These are phyloP conservation scores for Uria lomvia DNA, from an alignment of 2,113 vertebrate species.

Conservation along the genomic window DNA sequence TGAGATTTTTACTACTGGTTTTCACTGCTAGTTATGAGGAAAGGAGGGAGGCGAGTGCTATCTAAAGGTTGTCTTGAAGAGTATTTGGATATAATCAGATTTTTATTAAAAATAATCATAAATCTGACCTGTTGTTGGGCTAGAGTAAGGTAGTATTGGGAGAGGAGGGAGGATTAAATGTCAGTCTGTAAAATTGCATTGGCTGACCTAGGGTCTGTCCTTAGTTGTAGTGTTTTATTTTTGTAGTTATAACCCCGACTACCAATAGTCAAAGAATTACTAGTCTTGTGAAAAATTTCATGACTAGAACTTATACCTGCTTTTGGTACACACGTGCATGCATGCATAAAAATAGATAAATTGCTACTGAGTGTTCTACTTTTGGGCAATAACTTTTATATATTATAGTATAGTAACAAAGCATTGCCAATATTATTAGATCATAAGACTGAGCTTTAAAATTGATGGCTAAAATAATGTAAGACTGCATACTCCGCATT, in stretches of 20 bases:
- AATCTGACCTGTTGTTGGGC: neutral
- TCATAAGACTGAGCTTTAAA: neutral
- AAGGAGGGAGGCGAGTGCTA: neutral
- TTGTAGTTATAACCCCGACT: neutral
- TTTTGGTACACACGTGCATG: neutral
- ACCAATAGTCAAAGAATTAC: neutral
- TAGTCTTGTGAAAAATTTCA: neutral
- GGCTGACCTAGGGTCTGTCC: neutral
- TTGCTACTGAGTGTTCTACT: neutral
- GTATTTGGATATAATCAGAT: neutral
- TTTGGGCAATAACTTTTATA: neutral
- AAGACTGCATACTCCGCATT: neutral
- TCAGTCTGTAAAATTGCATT: neutral
- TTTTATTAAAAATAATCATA: slow-evolving; percentile 9
- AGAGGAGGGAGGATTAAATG: neutral
- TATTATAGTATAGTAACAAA: neutral
- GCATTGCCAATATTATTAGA: neutral
- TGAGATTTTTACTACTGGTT: neutral
- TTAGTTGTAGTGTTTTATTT: neutral
- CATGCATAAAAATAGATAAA: neutral
- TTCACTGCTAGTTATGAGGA: neutral
- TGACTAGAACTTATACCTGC: neutral
- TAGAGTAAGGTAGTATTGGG: neutral
- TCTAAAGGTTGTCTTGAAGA: neutral
- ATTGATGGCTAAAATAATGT: neutral